Evolutionary conservation across 2,113 vertebrate species (phyloP), one percentile per base, ranked within the genome.

Genomic region (Balaeniceps rex): DNA sequence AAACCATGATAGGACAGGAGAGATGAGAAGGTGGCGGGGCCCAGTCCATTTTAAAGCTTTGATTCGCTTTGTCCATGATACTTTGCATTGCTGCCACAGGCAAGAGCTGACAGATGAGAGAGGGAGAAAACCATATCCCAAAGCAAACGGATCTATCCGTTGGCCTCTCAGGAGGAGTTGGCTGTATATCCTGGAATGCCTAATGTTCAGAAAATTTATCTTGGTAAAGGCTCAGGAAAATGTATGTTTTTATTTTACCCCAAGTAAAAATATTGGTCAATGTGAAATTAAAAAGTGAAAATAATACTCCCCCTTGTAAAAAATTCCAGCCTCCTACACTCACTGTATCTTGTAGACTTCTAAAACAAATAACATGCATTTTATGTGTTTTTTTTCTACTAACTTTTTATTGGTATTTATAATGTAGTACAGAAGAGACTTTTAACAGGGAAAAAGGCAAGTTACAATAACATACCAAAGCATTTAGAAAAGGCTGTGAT

Each of bases 231-330:
- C 85, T 97, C 91, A 88, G 95, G 95, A 97, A 97, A 96, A 97
- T 94, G 51, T 93, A 90, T 97, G 92, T 95, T 98, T 97, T 97
- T 96, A 97, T 97, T 98, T 97, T 97, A 97, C 75, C 82, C 88
- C 77, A 84, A 97, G 93, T 93, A 97, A 97, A 97, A 98, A 97
- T 97, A 96, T 87, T 87, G 42, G 78, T 97, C 96, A 97, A 97
- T 31, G 83, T 87, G 83, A 96, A 98, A 97, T 97, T 98, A 95
- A 97, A 97, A 97, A 95, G 87, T 95, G 83, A 87, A 97, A 98
- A 97, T 91, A 97, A 97, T 97, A 96, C 72, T 94, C 77, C 47
- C 25, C 64, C 68, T 97, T 91, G 74, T 97, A 88, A 96, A 94
- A 95, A 97, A 93, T 94, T 93, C 69, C 80, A 96, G 88, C 61